phyloP scores from a whole-genome alignment of 2,888 invertebrate genomes.

The Lithophane leautieri region DNA sequence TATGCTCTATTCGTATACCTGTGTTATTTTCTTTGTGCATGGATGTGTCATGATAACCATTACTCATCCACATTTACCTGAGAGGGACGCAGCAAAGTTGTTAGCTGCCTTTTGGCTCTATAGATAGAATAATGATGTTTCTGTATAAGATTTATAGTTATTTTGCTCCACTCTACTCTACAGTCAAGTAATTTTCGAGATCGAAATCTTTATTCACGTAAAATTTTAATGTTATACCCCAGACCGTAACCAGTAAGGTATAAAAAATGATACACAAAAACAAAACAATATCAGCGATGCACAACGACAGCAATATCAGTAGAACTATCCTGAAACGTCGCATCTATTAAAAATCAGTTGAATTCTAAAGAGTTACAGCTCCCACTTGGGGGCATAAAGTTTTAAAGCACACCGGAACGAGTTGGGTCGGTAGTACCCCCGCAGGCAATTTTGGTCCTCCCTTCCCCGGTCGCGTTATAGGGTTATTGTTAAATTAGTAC shows the following conservation, averaged over 20 bases:
- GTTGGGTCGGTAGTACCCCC: constrained; percentile 57
- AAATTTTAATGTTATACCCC: constrained; percentile 23
- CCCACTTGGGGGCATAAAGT: constrained; percentile 66
- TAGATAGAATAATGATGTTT: constrained; percentile 42
- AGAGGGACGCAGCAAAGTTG: constrained; percentile 38
- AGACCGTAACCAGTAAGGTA: not conserved
- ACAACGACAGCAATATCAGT: constrained; percentile 43
- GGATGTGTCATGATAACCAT: constrained; percentile 56
- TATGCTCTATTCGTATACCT: constrained; percentile 54
- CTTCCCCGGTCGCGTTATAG: constrained; percentile 64
- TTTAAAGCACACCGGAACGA: constrained; percentile 69
- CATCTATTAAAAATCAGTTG: constrained; percentile 65
- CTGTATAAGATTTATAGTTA: constrained; percentile 48
- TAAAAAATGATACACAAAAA: constrained; percentile 40
- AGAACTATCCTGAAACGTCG: constrained; percentile 33
- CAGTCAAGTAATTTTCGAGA: constrained; percentile 35
- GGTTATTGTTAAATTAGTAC: constrained; percentile 80
- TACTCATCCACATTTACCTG: constrained; percentile 54
- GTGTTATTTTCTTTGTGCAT: constrained; percentile 47
- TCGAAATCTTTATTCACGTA: constrained; percentile 20
- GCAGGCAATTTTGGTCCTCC: constrained; percentile 51
- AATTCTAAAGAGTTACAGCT: constrained; percentile 66
- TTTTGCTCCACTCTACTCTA: constrained; percentile 8
- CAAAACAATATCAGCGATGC: constrained; percentile 42
- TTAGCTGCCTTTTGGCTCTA: constrained; percentile 38